Base-by-base conservation (phyloP, 1,140 invertebrate species). In the Papilio aristodemus region DNA sequence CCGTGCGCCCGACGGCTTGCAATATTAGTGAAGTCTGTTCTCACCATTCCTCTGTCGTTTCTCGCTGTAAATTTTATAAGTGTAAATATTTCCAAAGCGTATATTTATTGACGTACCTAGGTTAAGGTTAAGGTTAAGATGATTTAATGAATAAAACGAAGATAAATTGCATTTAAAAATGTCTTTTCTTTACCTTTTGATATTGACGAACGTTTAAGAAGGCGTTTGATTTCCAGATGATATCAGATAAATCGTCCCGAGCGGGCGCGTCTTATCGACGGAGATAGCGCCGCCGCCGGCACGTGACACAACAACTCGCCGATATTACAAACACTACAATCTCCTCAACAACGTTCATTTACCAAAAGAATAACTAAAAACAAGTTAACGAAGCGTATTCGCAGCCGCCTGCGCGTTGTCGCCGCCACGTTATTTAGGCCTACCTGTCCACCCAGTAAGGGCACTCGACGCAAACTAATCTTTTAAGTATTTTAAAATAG, bases 1-100 rank as follows among this genome's bases (percentile, higher is more conserved):
- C 63, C 77, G 74, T 75, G 73, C 73, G 67, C 64, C 73, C 54
- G 46, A 73, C 46, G 69, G 59, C 72, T 72, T 75, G 78, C 76
- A 85, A 80, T 83, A 83, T 79, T 80, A 79, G 74, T 41, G 64
- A 68, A 72, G 70, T 73, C 75, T 74, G 46, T 54, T 70, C 70
- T 73, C 74, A 72, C 69, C 87, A 87, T 87, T 88, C 85, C 85
- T 73, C 76, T 80, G 74, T 81, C 73, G 74, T 83, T 78, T 72
- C 73, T 79, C 77, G 68, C 67, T 79, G 69, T 76, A 76, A 74
- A 75, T 73, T 79, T 64, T 73, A 77, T 82, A 74, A 63, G 72
- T 90, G 86, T 88, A 89, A 83, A 86, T 89, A 89, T 66, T 81
- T 84, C 77, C 75, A 87, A 89, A 86, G 81, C 86, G 84, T 90